Base-by-base conservation (phyloP, 2,888 invertebrate species). In the Kuschelorhynchus macadamiae region DNA sequence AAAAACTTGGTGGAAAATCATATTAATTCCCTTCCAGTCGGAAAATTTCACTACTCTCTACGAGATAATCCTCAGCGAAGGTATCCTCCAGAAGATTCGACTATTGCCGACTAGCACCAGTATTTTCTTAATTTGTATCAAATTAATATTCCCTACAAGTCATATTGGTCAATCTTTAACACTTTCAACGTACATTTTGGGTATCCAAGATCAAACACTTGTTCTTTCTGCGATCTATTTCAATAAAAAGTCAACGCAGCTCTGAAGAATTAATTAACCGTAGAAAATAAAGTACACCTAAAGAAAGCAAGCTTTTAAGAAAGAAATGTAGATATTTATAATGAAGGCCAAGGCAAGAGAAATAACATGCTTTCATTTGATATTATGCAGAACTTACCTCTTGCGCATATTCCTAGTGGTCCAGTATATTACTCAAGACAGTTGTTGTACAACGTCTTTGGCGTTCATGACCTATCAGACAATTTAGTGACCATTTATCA, bases 361-460 rank as follows among this genome's bases (percentile, higher is more conserved):
- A 42, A 42, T 32, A 57, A 47, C 16, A 47, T 47, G 30, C 21
- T 65, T 20, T 52, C 50, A 11, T 65, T 65, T 42, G 65, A 65
- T 36, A 52, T 57, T 49, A 57, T 59, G 52, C 49, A 50, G 32
- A 65, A 65, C 42, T 42, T 65, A 25, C 59, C 65, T 16, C 59
- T 5, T 46, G 44, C 11, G 25, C 59, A 65, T 65, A 36, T 59
- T n/a, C 59, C 17, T 18, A 56, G 36, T 18, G 49, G 56, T 36
- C 55, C 32, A 46, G 50, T 61, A 16, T 50, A 47, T 21, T 61
- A 39, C 53, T 18, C 55, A 56, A 63, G 63, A 17, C 55, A 63
- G 39, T 16, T 61, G 41, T 61, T 61, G 67, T 61, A 39, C 18
- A 44, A 66, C 33, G 59, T 57, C 21, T 57, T 46, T 47, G 59